A percentile compares a stretch with the other conserved stretches of the same genome.
Conservation (phyloP, 2,113 vertebrate species). For the Eulemur macaco region DNA sequence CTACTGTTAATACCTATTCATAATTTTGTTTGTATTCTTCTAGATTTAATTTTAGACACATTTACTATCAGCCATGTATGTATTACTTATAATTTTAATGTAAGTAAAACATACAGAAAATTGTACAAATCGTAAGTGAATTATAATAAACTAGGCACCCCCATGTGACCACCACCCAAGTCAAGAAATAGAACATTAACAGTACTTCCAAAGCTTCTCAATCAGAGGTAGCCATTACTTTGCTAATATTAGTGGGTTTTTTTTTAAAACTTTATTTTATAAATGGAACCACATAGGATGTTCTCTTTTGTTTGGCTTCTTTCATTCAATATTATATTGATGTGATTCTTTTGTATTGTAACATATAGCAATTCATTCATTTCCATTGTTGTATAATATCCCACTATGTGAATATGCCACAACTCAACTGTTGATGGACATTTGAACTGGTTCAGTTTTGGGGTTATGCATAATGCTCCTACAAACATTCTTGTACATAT, state of each 20-base stretch:
- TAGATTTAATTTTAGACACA: slow-evolving; percentile 33
- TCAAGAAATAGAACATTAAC: background rate
- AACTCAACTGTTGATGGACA: background rate
- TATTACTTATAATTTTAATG: background rate
- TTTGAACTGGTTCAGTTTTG: background rate
- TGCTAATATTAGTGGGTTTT: background rate
- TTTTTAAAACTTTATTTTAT: background rate
- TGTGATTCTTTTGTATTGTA: background rate
- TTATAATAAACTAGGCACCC: background rate
- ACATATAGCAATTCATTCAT: background rate
- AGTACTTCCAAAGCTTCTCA: background rate
- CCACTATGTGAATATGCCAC: background rate
- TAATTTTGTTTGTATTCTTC: background rate
- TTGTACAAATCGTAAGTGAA: background rate
- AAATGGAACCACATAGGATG: background rate
- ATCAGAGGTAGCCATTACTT: background rate
- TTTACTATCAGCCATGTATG: background rate
- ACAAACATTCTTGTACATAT: background rate
- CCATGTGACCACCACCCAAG: background rate
- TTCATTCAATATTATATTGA: background rate
- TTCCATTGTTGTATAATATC: background rate
- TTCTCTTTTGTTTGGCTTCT: background rate
- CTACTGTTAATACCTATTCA: background rate
- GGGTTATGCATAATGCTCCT: background rate
- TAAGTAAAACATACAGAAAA: background rate